phyloP scores from a whole-genome alignment of 1,140 invertebrate species.

The Antheraea pernyi region DNA sequence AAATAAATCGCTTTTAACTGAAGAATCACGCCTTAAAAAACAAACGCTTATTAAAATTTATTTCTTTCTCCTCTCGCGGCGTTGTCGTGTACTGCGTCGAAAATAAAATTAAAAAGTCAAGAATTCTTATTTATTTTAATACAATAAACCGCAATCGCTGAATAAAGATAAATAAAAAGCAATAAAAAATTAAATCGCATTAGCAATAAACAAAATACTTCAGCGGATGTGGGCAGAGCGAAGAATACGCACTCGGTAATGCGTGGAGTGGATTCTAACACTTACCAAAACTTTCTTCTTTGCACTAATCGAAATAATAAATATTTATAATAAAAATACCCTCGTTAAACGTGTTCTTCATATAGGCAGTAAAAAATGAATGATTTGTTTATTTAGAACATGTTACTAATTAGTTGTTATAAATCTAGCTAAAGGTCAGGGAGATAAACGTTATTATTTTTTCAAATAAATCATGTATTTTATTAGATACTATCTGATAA shows the following conservation, averaged over 20 bases:
- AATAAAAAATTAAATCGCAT: constrained; percentile 79
- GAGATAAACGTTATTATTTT: no score
- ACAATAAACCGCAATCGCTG: constrained; percentile 79
- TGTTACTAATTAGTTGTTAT: neutral
- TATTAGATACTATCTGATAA: no score
- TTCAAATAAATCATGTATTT: no score
- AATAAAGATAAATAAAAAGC: constrained; percentile 79
- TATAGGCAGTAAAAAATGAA: no score
- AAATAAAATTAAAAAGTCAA: constrained; percentile 79
- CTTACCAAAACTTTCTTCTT: neutral
- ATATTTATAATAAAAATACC: neutral
- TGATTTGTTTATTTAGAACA: no score
- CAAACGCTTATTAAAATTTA: constrained; percentile 80
- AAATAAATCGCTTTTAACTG: constrained; percentile 79
- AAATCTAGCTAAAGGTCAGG: neutral
- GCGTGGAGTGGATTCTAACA: constrained; percentile 44
- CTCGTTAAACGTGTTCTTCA: neutral
- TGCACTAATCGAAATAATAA: neutral
- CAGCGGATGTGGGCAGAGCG: constrained; percentile 76
- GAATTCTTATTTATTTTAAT: constrained; percentile 80
- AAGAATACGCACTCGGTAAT: constrained; percentile 49
- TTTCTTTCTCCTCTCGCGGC: constrained; percentile 76
- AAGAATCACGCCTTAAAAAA: constrained; percentile 80
- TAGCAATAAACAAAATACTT: constrained; percentile 80
- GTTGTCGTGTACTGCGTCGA: constrained; percentile 72